A percentile compares a stretch with the other conserved stretches of the same genome.
phyloP scores from a whole-genome alignment of 2,888 invertebrate species.

The Argyra leucocephala region DNA sequence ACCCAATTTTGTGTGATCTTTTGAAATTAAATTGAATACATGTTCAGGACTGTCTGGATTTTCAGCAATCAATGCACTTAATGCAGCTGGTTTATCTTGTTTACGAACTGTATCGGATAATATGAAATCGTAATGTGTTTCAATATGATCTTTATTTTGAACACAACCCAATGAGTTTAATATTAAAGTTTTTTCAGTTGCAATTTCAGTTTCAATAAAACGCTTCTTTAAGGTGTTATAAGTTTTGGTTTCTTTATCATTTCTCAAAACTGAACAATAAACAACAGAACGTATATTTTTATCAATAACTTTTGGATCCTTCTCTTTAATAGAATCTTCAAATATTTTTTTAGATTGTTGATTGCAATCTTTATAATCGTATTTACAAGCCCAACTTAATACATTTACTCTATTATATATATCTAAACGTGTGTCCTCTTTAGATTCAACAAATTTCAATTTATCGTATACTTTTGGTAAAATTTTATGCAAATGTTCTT shows the following conservation, averaged over 20 bases:
- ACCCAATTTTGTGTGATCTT: slow-evolving; percentile 26
- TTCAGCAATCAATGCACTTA: slow-evolving; percentile 45
- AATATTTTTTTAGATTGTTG: slow-evolving; percentile 43
- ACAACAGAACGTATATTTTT: slow-evolving; percentile 59
- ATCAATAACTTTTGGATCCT: slow-evolving; percentile 43
- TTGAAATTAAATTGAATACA: slow-evolving; percentile 47
- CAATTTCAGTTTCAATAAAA: slow-evolving; percentile 48
- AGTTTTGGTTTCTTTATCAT: slow-evolving; percentile 39
- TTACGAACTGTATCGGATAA: slow-evolving; percentile 38
- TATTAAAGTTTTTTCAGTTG: slow-evolving; percentile 59
- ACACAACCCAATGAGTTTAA: slow-evolving; percentile 62
- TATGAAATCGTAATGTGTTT: slow-evolving; percentile 46
- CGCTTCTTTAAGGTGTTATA: slow-evolving; percentile 58
- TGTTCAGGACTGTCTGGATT: slow-evolving; percentile 48
- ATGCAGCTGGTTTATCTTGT: slow-evolving; percentile 38
- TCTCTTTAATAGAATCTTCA: slow-evolving; percentile 23
- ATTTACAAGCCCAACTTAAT: slow-evolving; percentile 55
- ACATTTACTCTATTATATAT: slow-evolving; percentile 52
- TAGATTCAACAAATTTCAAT: slow-evolving; percentile 45
- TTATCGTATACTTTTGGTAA: slow-evolving; percentile 40
- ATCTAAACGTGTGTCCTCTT: slow-evolving; percentile 47
- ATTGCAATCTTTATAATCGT: slow-evolving; percentile 52
- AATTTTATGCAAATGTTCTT: slow-evolving; percentile 40
- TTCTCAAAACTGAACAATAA: slow-evolving; percentile 66
- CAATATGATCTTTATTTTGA: slow-evolving; percentile 46